A percentile compares a stretch with the other conserved stretches of the same genome.
These are phyloP conservation scores for Gallinago paraguaiae DNA, from an alignment of 2,113 vertebrate species.

Conservation along the genomic window DNA sequence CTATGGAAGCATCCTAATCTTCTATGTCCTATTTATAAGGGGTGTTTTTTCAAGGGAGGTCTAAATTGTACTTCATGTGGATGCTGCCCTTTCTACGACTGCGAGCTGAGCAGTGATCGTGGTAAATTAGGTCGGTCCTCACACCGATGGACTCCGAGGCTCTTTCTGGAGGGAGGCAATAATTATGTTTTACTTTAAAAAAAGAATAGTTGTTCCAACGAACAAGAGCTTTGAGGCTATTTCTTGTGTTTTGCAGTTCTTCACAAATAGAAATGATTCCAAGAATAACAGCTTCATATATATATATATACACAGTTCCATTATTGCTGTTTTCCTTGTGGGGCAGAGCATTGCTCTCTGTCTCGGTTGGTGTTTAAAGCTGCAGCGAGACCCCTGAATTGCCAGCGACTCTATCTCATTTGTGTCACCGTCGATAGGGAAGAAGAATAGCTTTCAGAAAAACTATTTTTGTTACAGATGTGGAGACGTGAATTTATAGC, in stretches of 20 bases:
- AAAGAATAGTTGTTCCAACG: background rate
- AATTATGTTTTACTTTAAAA: constrained; percentile 1
- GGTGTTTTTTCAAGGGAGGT: background rate
- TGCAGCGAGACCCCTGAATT: background rate
- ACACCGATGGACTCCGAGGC: background rate
- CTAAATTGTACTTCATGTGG: background rate
- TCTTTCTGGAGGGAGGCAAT: background rate
- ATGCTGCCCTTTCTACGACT: background rate
- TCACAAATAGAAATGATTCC: background rate
- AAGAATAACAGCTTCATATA: background rate
- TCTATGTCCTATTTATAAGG: background rate
- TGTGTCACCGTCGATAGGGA: background rate
- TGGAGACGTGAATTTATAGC: constrained; percentile 50
- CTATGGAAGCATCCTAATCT: background rate
- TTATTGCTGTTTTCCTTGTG: background rate
- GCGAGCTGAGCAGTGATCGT: background rate
- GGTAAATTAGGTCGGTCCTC: background rate
- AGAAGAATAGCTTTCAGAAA: constrained; percentile 37
- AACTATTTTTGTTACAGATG: constrained; percentile 41
- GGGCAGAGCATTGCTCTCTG: background rate
- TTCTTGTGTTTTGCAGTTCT: background rate
- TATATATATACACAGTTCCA: background rate
- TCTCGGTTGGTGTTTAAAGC: background rate
- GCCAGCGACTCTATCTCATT: background rate
- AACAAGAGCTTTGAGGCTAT: background rate